phyloP scores from a whole-genome alignment of 2,888 invertebrate species.

The Julus scanicus region DNA sequence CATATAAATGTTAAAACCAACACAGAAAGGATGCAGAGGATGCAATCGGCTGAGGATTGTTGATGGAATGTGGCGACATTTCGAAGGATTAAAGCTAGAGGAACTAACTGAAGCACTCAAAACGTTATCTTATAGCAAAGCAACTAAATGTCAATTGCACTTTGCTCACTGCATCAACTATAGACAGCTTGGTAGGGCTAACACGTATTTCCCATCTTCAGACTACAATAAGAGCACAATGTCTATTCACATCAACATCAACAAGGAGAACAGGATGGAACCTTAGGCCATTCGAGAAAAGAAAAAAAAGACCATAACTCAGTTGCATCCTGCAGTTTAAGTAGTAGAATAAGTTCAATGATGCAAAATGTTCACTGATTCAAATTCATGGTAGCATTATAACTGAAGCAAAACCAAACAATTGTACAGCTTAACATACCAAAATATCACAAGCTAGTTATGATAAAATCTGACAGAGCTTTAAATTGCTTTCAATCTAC shows the following conservation, averaged over 20 bases:
- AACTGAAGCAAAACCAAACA: neutral
- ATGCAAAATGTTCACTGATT: neutral
- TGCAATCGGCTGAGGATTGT: neutral
- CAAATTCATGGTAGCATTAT: neutral
- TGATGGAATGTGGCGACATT: neutral
- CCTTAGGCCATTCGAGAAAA: neutral
- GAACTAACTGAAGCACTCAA: conserved; percentile 13
- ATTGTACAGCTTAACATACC: neutral
- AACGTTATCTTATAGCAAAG: conserved; percentile 17
- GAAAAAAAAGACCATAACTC: neutral
- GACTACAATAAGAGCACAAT: conserved; percentile 18
- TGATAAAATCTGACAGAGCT: neutral
- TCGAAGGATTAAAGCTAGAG: neutral
- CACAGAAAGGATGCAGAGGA: neutral
- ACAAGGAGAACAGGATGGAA: conserved; percentile 5
- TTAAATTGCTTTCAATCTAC: neutral
- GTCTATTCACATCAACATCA: conserved; percentile 17
- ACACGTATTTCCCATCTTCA: conserved; percentile 39
- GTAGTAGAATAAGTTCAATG: neutral
- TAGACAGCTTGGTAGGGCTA: conserved; percentile 5
- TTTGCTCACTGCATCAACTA: conserved; percentile 3
- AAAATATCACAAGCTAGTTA: too few relatives aligned
- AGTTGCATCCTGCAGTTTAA: neutral
- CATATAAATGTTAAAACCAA: neutral
- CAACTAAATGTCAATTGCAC: conserved; percentile 21